Evolutionary conservation across 1,140 invertebrate species (phyloP).

Genomic region (Antheraea mylitta): DNA sequence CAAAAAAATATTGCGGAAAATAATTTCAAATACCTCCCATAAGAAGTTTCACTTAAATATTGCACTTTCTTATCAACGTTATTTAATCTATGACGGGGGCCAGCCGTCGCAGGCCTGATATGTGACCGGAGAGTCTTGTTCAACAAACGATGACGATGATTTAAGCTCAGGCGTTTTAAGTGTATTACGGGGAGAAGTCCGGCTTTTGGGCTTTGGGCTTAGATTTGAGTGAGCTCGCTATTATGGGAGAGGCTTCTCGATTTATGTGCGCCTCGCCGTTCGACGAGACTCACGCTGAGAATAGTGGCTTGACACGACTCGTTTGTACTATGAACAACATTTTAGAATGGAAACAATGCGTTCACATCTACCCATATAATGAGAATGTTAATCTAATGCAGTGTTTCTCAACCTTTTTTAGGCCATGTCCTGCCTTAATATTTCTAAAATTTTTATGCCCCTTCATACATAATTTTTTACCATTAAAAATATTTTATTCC

Average conservation of each 20-base stretch:
- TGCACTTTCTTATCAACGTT: not conserved
- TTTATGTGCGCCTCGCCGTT: slow-evolving; percentile 61
- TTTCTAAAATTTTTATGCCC: no score
- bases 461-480: no score
- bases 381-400: no score
- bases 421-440: no score
- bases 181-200: slow-evolving; percentile 75
- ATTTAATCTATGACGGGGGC: slow-evolving; percentile 23
- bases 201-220: slow-evolving; percentile 64
- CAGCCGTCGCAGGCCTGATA: slow-evolving; percentile 64
- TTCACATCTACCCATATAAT: not conserved
- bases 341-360: not conserved
- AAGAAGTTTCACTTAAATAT: not conserved
- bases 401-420: no score
- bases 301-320: not conserved
- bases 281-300: slow-evolving; percentile 21
- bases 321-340: not conserved
- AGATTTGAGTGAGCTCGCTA: slow-evolving; percentile 69
- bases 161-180: slow-evolving; percentile 76
- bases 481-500: no score
- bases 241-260: slow-evolving; percentile 56
- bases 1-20: no score
- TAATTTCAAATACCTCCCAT: no score
- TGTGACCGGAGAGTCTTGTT: slow-evolving; percentile 77
- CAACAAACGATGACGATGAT: slow-evolving; percentile 78